These are phyloP conservation scores for Poecilia latipinna DNA, from an alignment of 2,113 vertebrate species.

Conservation along the genomic window DNA sequence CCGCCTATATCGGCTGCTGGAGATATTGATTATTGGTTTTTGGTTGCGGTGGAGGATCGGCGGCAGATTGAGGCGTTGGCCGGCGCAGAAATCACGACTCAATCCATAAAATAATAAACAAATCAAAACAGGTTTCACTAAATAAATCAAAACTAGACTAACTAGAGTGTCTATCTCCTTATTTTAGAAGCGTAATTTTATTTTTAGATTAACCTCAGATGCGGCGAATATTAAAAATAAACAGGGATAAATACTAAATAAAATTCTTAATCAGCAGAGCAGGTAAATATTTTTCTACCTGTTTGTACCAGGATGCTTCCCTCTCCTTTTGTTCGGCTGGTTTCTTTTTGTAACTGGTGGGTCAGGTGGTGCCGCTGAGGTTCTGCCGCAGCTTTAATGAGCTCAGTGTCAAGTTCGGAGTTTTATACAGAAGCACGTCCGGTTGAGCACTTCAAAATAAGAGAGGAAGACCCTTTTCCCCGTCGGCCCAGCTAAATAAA, in stretches of 20 bases:
- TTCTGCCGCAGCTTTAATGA: conserved; percentile 24
- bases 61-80: conserved; percentile 39
- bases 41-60: neutral
- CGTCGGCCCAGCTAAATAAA: no score
- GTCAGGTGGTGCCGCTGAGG: neutral
- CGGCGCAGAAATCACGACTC: neutral
- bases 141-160: neutral
- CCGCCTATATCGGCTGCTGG: neutral
- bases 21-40: conserved; percentile 3
- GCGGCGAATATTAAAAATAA: neutral
- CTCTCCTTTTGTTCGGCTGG: neutral
- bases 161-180: neutral
- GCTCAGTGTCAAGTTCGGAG: conserved; percentile 8
- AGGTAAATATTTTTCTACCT: neutral
- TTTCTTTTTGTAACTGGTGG: neutral
- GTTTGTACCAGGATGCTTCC: conserved; percentile 6
- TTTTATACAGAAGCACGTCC: neutral
- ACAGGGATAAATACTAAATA: neutral
- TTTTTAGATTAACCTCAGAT: neutral
- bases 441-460: conserved; percentile 9
- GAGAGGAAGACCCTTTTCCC: neutral
- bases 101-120: neutral
- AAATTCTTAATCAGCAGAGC: neutral
- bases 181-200: neutral
- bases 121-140: neutral